These are phyloP conservation scores for Pecten maximus DNA, from an alignment of 2,888 invertebrate genomes.

Conservation along the genomic window DNA sequence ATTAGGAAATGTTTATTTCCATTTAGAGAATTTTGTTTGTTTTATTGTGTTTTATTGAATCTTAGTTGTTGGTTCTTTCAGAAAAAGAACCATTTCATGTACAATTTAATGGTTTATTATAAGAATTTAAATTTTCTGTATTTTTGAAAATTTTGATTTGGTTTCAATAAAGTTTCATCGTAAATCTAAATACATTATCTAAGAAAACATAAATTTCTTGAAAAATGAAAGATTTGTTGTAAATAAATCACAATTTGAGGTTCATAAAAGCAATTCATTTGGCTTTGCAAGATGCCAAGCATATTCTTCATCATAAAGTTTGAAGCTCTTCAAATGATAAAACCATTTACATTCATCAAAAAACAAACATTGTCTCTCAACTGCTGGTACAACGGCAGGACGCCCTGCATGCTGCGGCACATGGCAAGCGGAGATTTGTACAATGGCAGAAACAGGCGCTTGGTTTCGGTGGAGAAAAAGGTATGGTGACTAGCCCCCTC, in stretches of 20 bases:
- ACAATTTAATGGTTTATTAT: too few relatives aligned
- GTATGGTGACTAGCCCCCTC: neutral
- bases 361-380: slow-evolving; percentile 32
- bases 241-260: neutral
- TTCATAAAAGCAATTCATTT: neutral
- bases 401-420: neutral
- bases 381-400: slow-evolving; percentile 2
- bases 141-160: neutral
- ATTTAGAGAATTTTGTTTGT: too few relatives aligned
- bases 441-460: slow-evolving; percentile 22
- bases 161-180: neutral
- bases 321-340: neutral
- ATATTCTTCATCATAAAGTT: neutral
- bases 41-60: too few relatives aligned
- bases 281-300: neutral
- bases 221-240: neutral
- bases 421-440: neutral
- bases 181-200: neutral
- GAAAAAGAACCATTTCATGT: too few relatives aligned
- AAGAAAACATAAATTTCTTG: neutral
- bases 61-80: too few relatives aligned
- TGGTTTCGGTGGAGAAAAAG: neutral
- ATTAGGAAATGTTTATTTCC: too few relatives aligned
- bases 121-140: too few relatives aligned
- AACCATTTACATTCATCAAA: slow-evolving; percentile 35